Evolutionary conservation across 2,113 vertebrate genomes (phyloP).

Genomic region (Suricata suricatta): DNA sequence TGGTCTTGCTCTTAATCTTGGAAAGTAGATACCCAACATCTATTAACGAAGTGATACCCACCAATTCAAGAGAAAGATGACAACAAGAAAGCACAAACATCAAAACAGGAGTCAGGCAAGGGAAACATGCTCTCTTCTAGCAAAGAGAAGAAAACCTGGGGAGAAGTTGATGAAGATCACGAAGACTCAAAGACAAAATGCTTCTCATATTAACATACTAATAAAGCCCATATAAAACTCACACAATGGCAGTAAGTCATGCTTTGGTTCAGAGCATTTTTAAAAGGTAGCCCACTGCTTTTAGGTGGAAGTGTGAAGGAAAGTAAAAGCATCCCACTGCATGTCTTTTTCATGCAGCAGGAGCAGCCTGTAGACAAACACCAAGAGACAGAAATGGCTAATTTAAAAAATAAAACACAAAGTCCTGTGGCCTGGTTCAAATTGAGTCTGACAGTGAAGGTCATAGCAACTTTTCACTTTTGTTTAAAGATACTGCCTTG

Average conservation of each 20-base stretch:
- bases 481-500: conserved; percentile 81
- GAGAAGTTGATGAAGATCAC: not conserved
- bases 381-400: conserved; percentile 83
- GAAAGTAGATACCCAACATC: not conserved
- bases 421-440: conserved; percentile 77
- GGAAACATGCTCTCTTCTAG: not conserved
- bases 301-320: conserved; percentile 41
- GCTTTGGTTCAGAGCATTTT: conserved; percentile 50
- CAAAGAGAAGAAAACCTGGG: not conserved
- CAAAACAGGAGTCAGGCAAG: not conserved
- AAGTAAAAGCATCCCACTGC: conserved; percentile 45
- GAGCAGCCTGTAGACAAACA: conserved; percentile 79
- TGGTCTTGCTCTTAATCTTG: not conserved
- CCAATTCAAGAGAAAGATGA: conserved; percentile 6
- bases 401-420: conserved; percentile 86
- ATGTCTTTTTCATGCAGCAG: conserved; percentile 50
- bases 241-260: not conserved
- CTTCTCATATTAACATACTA: not conserved
- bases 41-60: not conserved
- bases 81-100: not conserved
- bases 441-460: conserved; percentile 85
- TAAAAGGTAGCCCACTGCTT: conserved; percentile 14
- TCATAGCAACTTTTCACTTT: conserved; percentile 83
- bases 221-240: not conserved
- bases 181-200: not conserved